Evolutionary conservation across 2,113 vertebrate genomes (phyloP).

Genomic region (Grammomys surdaster): DNA sequence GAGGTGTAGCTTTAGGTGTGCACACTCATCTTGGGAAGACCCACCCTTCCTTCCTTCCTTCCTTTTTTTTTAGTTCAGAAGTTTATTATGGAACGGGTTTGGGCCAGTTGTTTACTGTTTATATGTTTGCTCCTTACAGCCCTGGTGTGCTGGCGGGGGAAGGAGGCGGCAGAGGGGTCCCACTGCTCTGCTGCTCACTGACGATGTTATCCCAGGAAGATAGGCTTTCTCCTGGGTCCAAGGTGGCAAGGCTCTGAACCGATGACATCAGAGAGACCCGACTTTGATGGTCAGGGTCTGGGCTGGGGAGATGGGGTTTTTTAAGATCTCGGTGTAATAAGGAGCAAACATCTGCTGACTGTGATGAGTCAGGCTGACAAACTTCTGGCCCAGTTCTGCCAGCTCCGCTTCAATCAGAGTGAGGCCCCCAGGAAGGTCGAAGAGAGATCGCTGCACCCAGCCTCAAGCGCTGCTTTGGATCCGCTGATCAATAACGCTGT

Average conservation of each 20-base stretch:
- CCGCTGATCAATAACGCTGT: slow-evolving; percentile 84
- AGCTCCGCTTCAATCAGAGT: slow-evolving; percentile 86
- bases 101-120: slow-evolving; percentile 50
- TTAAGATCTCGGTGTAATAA: slow-evolving; percentile 86
- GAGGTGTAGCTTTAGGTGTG: not conserved
- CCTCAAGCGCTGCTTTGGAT: slow-evolving; percentile 79
- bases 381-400: slow-evolving; percentile 83
- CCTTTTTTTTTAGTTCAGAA: not conserved
- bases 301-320: slow-evolving; percentile 79
- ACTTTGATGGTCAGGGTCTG: slow-evolving; percentile 71
- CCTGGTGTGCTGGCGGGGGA: not conserved
- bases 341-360: slow-evolving; percentile 87
- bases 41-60: too few species aligned
- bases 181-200: not conserved
- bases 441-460: slow-evolving; percentile 59
- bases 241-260: not conserved
- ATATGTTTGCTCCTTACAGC: slow-evolving; percentile 23
- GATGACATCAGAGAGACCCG: slow-evolving; percentile 77
- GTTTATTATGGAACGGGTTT: slow-evolving; percentile 79
- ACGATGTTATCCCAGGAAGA: slow-evolving; percentile 43
- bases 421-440: slow-evolving; percentile 84
- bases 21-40: not conserved
- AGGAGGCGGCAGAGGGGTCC: not conserved
- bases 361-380: slow-evolving; percentile 84
- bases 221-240: slow-evolving; percentile 19